Conservation (phyloP, 2,888 invertebrate species). For the Metallyticus violacea region DNA sequence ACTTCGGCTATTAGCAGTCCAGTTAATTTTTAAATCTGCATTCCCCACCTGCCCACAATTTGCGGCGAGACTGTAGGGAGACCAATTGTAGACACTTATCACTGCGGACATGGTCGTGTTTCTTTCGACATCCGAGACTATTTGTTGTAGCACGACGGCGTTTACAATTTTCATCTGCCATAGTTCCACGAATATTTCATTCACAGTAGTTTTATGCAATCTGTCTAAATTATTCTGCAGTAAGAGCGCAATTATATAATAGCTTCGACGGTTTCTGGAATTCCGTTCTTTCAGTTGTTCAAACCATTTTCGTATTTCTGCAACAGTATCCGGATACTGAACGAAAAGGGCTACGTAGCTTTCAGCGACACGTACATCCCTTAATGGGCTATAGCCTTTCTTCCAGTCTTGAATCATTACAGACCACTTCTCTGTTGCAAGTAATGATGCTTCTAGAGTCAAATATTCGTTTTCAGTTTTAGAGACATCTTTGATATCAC, state of each 20-base stretch:
- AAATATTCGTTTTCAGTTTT: neutral
- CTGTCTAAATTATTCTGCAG: neutral
- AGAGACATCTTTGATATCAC: neutral
- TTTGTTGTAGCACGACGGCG: neutral
- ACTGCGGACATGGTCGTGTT: neutral
- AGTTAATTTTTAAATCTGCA: neutral
- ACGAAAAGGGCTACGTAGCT: neutral
- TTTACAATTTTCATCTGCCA: neutral
- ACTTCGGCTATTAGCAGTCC: neutral
- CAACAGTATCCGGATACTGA: neutral
- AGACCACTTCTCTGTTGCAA: neutral
- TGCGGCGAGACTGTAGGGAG: neutral
- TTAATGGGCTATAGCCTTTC: neutral
- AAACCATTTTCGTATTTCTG: neutral
- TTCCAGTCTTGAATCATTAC: neutral
- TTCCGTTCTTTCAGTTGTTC: neutral
- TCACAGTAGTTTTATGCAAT: neutral
- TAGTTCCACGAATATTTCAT: neutral
- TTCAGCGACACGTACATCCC: neutral
- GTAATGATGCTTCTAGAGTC: neutral
- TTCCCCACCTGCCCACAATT: neutral
- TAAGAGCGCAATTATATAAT: neutral
- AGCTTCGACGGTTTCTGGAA: neutral
- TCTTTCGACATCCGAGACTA: neutral
- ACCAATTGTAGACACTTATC: neutral